Percentiles rank a stretch among this genome's conserved stretches.
These are phyloP conservation scores for Schizotus pectinicornis DNA, from an alignment of 2,888 invertebrate genomes.

Conservation along the genomic window DNA sequence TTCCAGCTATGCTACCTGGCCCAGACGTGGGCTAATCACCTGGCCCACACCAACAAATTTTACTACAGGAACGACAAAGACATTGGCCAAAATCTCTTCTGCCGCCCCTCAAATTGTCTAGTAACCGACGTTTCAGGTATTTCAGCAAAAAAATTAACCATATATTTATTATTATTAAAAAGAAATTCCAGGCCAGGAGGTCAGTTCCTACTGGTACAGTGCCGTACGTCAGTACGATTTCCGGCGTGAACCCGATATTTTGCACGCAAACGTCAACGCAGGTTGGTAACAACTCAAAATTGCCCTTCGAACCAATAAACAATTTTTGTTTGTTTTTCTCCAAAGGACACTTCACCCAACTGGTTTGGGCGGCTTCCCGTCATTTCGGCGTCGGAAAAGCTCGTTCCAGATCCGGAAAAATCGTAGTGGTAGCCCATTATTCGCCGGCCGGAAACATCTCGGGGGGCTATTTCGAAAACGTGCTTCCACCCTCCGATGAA, in stretches of 20 bases:
- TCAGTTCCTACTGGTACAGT: slow-evolving; percentile 82
- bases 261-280: slow-evolving; percentile 80
- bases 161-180: slow-evolving; percentile 2
- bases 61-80: slow-evolving; percentile 77
- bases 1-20: slow-evolving; percentile 78
- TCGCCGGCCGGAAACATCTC: slow-evolving; percentile 80
- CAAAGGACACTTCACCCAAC: slow-evolving; percentile 86
- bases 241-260: slow-evolving; percentile 73
- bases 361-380: slow-evolving; percentile 80
- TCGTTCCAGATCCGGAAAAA: slow-evolving; percentile 75
- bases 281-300: slow-evolving; percentile 60
- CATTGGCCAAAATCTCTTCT: slow-evolving; percentile 82
- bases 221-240: slow-evolving; percentile 78
- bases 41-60: slow-evolving; percentile 82
- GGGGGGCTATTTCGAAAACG: slow-evolving; percentile 77
- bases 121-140: slow-evolving; percentile 73
- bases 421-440: slow-evolving; percentile 85
- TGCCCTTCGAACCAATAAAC: slow-evolving; percentile 31
- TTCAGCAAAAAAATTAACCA: neutral
- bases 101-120: slow-evolving; percentile 71
- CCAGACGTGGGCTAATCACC: slow-evolving; percentile 87
- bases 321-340: slow-evolving; percentile 35
- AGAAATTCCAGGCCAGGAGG: slow-evolving; percentile 74
- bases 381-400: slow-evolving; percentile 85
- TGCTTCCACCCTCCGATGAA: slow-evolving; percentile 72